Base-by-base conservation (phyloP, 2,888 invertebrate genomes). In the Pasiphila rectangulata region DNA sequence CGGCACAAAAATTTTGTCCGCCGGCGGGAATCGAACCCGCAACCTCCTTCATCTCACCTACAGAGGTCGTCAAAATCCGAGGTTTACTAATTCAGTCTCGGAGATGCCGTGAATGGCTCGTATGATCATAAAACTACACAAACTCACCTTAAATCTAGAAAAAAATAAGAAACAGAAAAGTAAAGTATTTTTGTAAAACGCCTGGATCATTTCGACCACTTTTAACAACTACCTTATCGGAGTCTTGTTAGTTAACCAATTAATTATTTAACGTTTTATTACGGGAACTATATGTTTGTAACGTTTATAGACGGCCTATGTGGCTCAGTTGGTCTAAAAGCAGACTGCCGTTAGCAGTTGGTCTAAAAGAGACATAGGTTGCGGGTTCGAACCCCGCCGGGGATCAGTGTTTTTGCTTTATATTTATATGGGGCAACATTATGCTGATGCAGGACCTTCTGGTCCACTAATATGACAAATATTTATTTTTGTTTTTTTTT, bases 111-210 rank as follows among this genome's bases (percentile, higher is more conserved):
- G 3, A 24, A 24, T 21, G 1, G 5, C n/a, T n/a, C n/a, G n/a
- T n/a, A n/a, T n/a, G 9, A 2, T 24, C 4, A 3, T 25, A 1
- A 2, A 2, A 12, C 13, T 6, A 4, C 1, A 30, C 15, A 37
- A 29, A 29, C 75, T 72, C 64, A 79, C 79, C 50, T 57, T 54
- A 2, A 57, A 51, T 46, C 52, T 61, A 47, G 61, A 55, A 36
- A 59, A 59, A 56, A 64, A 65, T 64, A 57, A 35, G 51, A 64
- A 43, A 50, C 54, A 47, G 4, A 35, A 30, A 41, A 27, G 49
- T 20, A 42, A 46, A 44, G 6, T 16, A 56, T 53, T 35, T 39
- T 15, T 46, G 19, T 9, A 32, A 17, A 23, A 38, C 35, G 48
- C 45, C 25, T 55, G 47, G 42, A 45, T 51, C 69, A 69, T 69